A percentile compares a stretch with the other conserved stretches of the same genome.
Evolutionary conservation across 2,797 vertebrate species (phyloP).

Genomic region (Picus viridis): DNA sequence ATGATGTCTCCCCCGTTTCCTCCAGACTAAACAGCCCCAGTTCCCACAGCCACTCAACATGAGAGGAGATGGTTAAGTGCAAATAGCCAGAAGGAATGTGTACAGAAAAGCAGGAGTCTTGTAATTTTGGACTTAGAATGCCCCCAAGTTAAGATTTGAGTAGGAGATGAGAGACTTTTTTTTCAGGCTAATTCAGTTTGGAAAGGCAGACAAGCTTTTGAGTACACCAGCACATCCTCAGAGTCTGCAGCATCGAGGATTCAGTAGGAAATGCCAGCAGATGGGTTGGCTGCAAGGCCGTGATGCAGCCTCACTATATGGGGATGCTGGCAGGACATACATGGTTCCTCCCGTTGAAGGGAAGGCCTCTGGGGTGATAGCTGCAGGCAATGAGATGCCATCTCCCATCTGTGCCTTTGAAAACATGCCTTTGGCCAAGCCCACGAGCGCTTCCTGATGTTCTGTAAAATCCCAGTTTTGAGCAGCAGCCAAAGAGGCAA

Average conservation of each 20-base stretch:
- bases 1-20: too few relatives aligned
- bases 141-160: background rate
- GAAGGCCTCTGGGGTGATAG: background rate
- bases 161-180: background rate
- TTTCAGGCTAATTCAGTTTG: background rate
- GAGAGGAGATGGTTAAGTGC: background rate
- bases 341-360: background rate
- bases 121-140: background rate
- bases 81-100: background rate
- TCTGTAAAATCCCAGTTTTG: background rate
- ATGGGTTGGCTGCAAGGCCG: background rate
- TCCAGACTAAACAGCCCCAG: too few relatives aligned
- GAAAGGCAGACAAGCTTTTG: background rate
- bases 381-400: background rate
- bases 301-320: background rate
- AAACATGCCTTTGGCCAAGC: background rate
- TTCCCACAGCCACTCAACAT: too few relatives aligned
- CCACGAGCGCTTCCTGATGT: background rate
- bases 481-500: background rate
- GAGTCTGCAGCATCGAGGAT: background rate
- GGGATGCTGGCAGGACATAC: background rate
- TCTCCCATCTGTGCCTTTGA: conserved; percentile 9
- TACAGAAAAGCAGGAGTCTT: background rate
- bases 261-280: background rate
- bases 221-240: background rate